Conservation (phyloP, 2,113 vertebrate species). For the Oncorhynchus mykiss region DNA sequence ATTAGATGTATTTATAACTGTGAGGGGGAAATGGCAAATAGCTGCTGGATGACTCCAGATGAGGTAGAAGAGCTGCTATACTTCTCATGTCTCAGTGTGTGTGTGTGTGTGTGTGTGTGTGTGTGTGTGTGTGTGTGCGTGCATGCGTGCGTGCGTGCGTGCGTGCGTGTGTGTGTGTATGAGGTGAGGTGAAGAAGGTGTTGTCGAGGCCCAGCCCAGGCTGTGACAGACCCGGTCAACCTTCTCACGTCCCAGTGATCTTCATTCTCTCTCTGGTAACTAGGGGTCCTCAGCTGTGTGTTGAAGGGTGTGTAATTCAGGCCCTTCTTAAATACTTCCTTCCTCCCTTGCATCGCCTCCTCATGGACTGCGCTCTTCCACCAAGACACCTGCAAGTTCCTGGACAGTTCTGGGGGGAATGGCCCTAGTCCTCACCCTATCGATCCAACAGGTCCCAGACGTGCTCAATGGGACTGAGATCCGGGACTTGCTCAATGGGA, state of each 20-base stretch:
- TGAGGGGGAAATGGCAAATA: slow-evolving; percentile 68
- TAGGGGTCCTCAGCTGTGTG: slow-evolving; percentile 31
- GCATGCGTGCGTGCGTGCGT: no score
- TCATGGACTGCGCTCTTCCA: no score
- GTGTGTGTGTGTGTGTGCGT: no score
- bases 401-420: no score
- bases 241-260: slow-evolving; percentile 63
- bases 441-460: no score
- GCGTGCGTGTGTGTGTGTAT: no score
- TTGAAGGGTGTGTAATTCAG: slow-evolving; percentile 20
- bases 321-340: neutral
- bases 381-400: no score
- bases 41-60: slow-evolving; percentile 41
- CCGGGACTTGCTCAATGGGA: no score
- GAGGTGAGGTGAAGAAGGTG: neutral
- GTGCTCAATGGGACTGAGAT: no score
- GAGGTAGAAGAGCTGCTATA: neutral
- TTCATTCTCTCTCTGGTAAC: slow-evolving; percentile 38
- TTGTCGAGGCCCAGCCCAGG: slow-evolving; percentile 30
- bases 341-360: no score
- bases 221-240: no score
- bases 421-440: no score
- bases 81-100: slow-evolving; percentile 56
- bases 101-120: slow-evolving; percentile 17
- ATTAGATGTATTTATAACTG: slow-evolving; percentile 76